Base-by-base conservation (phyloP, 2,113 vertebrate genomes). In the Tapirus terrestris region DNA sequence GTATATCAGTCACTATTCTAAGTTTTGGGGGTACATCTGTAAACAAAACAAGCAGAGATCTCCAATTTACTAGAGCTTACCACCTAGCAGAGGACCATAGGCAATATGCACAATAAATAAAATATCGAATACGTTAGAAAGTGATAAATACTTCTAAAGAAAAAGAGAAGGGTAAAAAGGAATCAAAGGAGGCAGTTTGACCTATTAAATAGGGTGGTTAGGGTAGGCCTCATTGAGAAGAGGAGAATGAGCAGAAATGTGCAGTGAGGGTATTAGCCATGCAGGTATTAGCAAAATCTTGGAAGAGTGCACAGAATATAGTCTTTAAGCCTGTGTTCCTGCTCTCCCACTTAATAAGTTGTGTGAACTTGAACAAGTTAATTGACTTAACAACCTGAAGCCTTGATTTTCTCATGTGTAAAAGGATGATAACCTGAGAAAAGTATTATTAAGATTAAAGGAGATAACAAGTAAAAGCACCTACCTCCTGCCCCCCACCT, bases 361-460 rank as follows among this genome's bases (percentile, higher is more conserved):
- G 76, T 88, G 43, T 94, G 73, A 97, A 92, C 58, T 68, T 95
- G 56, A 72, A 72, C 53, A 95, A 86, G 63, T 94, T 95, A 86
- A 95, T 77, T 94, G 83, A 89, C 70, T 70, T 97, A 97, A 93
- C 58, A 97, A 81, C 43, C 33, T 87, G 53, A 68, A 88, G 67
- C 48, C 86, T 72, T 95, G 25, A 65, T 95, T 97, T 90, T 51
- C 45, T 97, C 33, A 11, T 90, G 36, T 94, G 53, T 73, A 45
- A 91, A 95, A 88, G 39, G 75, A 51, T 92, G 84, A 92, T 90
- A 94, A 36, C 56, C 51, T 81, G 29, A 63, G 77, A 65, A 95
- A 93, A 94, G 65, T 91, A 88, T 92, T 94, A 80, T 92, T 97
- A 92, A 93, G 68, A 89, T 93, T 53, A 91, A 93, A 91, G 92